A percentile compares a stretch with the other conserved stretches of the same genome.
These are phyloP conservation scores for Cygnus olor DNA, from an alignment of 2,797 vertebrate species.

Conservation along the genomic window DNA sequence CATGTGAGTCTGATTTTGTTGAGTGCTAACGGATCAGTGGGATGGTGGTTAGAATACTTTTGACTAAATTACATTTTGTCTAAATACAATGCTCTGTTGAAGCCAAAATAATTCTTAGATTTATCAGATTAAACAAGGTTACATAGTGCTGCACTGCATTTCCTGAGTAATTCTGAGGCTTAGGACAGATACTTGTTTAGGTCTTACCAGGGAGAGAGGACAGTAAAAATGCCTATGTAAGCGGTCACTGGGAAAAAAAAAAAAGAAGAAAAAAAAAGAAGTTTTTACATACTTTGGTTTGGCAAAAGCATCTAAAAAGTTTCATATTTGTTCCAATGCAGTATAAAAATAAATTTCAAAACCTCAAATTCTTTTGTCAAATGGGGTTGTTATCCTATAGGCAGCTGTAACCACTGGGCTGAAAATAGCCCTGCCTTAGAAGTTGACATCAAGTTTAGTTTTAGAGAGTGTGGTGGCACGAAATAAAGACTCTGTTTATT, in stretches of 20 bases:
- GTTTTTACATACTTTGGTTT: not conserved
- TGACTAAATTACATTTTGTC: conserved; percentile 14
- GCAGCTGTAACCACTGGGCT: not conserved
- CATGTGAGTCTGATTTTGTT: conserved; percentile 35
- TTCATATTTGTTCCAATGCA: not conserved
- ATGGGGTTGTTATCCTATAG: not conserved
- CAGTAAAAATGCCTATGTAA: not conserved
- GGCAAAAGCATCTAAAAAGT: not conserved
- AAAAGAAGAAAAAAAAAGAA: too few species aligned
- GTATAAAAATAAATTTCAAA: not conserved
- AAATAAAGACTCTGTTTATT: not conserved
- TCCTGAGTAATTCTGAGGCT: not conserved
- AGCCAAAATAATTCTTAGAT: conserved; percentile 47
- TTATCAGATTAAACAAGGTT: conserved; percentile 48
- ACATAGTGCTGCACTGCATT: not conserved
- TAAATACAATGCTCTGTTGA: not conserved
- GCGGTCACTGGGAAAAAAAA: not conserved
- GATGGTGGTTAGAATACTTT: conserved; percentile 14
- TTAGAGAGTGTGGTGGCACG: not conserved
- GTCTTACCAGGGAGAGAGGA: not conserved
- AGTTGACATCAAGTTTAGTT: not conserved
- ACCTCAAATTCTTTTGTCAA: not conserved
- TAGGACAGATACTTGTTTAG: not conserved
- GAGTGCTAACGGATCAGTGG: conserved; percentile 23
- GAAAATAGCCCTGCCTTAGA: not conserved